Percentiles rank a stretch among this genome's conserved stretches.
Conservation (phyloP, 2,888 invertebrate genomes). For the Hirtodrosophila alboralis region DNA sequence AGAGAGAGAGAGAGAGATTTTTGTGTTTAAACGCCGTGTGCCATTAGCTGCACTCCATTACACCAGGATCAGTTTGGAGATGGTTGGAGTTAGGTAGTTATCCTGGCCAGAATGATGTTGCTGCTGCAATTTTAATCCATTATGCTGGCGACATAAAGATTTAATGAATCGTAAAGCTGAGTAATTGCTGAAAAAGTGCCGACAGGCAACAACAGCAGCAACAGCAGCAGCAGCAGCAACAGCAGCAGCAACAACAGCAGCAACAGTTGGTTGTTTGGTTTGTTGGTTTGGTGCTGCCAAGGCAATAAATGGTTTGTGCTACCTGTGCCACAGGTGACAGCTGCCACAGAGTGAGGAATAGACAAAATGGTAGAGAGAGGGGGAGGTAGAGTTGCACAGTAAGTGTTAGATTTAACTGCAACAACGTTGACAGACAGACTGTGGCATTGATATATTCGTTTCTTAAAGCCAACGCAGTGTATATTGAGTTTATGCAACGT, state of each 20-base stretch:
- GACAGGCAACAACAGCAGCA: slow-evolving; percentile 26
- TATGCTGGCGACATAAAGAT: slow-evolving; percentile 67
- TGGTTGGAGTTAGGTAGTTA: background rate
- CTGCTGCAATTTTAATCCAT: slow-evolving; percentile 65
- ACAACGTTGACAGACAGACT: slow-evolving; percentile 4
- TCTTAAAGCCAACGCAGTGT: no score
- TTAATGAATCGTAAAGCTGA: slow-evolving; percentile 78
- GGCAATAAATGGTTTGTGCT: slow-evolving; percentile 10
- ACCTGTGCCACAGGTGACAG: slow-evolving; percentile 11
- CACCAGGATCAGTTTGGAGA: slow-evolving; percentile 16
- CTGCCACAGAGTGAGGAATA: background rate
- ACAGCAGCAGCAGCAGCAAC: slow-evolving; percentile 31
- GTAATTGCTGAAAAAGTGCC: slow-evolving; percentile 66
- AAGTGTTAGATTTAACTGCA: slow-evolving; percentile 29
- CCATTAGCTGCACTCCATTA: slow-evolving; percentile 59
- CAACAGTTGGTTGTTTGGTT: no score
- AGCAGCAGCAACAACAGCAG: slow-evolving; percentile 49
- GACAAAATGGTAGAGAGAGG: background rate
- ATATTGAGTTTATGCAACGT: no score
- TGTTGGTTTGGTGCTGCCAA: slow-evolving; percentile 42
- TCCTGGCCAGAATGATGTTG: slow-evolving; percentile 19
- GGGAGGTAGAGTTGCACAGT: background rate
- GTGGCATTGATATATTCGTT: no score
- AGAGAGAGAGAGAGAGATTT: no score
- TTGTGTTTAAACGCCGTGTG: slow-evolving; percentile 35